Conservation (phyloP, 30 jellyfish, hydroid and myxozoan genomes). For the Cassiopea xamachana region DNA sequence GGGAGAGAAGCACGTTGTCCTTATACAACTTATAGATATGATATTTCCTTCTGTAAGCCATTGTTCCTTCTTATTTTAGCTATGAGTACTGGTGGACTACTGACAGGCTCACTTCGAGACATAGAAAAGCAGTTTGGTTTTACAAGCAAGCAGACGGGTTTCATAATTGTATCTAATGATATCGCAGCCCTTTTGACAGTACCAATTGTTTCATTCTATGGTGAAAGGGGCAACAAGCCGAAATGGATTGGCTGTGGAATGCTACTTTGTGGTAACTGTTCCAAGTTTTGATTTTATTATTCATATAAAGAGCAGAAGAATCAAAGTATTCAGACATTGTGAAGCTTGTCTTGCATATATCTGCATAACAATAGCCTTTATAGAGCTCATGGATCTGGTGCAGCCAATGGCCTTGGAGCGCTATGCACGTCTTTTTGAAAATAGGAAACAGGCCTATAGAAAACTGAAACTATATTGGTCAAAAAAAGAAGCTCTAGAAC, state of each 20-base stretch:
- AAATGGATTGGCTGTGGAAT: conserved; percentile 79
- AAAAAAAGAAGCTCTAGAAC: too few relatives aligned
- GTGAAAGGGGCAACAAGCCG: conserved; percentile 79
- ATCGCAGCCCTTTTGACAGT: conserved; percentile 69
- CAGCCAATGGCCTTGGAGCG: too few relatives aligned
- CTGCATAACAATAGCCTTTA: too few relatives aligned
- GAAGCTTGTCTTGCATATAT: too few relatives aligned
- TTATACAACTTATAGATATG: too few relatives aligned
- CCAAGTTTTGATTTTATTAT: not conserved
- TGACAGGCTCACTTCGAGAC: conserved; percentile 70
- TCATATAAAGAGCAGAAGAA: too few relatives aligned
- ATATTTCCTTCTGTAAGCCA: not conserved
- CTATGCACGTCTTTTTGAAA: too few relatives aligned
- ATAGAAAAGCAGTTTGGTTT: conserved; percentile 82
- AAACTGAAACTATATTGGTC: too few relatives aligned
- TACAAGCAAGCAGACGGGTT: conserved; percentile 70
- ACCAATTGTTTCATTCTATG: conserved; percentile 61
- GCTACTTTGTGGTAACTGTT: conserved; percentile 55
- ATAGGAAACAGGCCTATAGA: too few relatives aligned
- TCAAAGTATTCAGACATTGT: too few relatives aligned
- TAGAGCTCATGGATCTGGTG: too few relatives aligned
- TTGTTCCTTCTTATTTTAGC: conserved; percentile 10
- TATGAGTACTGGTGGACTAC: conserved; percentile 70
- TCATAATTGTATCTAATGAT: conserved; percentile 71
- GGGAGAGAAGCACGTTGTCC: too few relatives aligned